phyloP scores from a whole-genome alignment of 2,797 vertebrate genomes.

The Amniataba percoides region DNA sequence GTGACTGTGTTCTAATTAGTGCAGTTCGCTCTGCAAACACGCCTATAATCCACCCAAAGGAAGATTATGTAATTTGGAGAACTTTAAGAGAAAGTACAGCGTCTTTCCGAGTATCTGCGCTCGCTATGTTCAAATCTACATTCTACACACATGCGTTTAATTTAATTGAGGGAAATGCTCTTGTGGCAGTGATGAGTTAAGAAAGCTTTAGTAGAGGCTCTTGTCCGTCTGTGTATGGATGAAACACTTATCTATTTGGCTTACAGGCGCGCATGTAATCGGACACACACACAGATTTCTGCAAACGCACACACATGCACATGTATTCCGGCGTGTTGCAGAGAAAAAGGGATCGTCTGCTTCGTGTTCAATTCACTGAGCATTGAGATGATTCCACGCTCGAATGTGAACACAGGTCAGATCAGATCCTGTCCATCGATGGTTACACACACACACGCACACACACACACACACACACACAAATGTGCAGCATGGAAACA shows the following conservation, averaged over 20 bases:
- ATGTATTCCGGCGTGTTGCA: slow-evolving; percentile 33
- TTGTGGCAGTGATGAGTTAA: slow-evolving; percentile 29
- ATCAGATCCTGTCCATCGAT: slow-evolving; percentile 51
- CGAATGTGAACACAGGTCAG: slow-evolving; percentile 31
- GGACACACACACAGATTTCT: slow-evolving; percentile 27
- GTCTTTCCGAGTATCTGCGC: not conserved
- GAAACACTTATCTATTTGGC: slow-evolving; percentile 30
- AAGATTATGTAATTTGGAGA: slow-evolving; percentile 35
- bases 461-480: slow-evolving; percentile 17
- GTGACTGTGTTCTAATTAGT: slow-evolving; percentile 64
- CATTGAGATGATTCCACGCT: slow-evolving; percentile 41
- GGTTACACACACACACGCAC: slow-evolving; percentile 11
- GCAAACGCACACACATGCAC: slow-evolving; percentile 28
- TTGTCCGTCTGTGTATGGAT: slow-evolving; percentile 41
- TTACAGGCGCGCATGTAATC: slow-evolving; percentile 12
- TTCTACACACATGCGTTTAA: slow-evolving; percentile 12
- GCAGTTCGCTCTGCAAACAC: slow-evolving; percentile 48
- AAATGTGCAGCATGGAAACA: slow-evolving; percentile 29
- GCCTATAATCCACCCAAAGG: slow-evolving; percentile 23
- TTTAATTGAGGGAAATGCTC: slow-evolving; percentile 29
- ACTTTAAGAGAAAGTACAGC: slow-evolving; percentile 9
- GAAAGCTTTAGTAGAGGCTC: slow-evolving; percentile 12
- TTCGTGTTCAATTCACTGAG: slow-evolving; percentile 41
- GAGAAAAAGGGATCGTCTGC: slow-evolving; percentile 23
- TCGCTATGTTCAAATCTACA: not conserved